A percentile compares a stretch with the other conserved stretches of the same genome.
Conservation (phyloP, 2,888 invertebrate species). For the Lepidonotus clava region DNA sequence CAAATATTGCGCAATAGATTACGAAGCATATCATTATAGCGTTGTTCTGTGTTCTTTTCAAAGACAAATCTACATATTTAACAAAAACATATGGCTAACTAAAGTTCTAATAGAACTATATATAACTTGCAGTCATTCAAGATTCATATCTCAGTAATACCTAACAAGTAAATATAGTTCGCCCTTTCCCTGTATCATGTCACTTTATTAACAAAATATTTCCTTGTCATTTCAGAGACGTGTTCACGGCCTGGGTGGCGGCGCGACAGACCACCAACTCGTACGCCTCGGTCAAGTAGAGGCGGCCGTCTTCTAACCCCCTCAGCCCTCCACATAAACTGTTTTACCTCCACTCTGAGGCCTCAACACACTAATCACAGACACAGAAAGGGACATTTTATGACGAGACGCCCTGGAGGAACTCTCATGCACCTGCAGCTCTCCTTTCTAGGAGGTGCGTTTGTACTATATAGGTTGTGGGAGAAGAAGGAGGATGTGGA, state of each 20-base stretch:
- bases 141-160: no score
- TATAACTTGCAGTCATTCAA: no score
- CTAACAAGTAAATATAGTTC: no score
- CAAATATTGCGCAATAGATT: no score
- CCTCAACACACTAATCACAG: slow-evolving; percentile 11
- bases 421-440: neutral
- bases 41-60: no score
- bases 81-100: no score
- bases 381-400: neutral
- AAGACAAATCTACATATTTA: no score
- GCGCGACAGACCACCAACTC: slow-evolving; percentile 85
- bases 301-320: neutral
- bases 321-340: neutral
- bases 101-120: no score
- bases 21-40: no score
- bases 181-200: no score
- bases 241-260: slow-evolving; percentile 94
- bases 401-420: neutral
- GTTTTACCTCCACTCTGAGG: slow-evolving; percentile 25
- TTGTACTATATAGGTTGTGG: neutral
- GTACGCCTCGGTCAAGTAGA: slow-evolving; percentile 52
- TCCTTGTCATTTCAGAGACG: slow-evolving; percentile 85
- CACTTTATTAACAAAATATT: neutral
- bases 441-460: slow-evolving; percentile 19
- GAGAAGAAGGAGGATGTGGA: neutral